These are phyloP conservation scores for Rousettus leschenaultii DNA, from an alignment of 2,113 vertebrate genomes.

Conservation along the genomic window DNA sequence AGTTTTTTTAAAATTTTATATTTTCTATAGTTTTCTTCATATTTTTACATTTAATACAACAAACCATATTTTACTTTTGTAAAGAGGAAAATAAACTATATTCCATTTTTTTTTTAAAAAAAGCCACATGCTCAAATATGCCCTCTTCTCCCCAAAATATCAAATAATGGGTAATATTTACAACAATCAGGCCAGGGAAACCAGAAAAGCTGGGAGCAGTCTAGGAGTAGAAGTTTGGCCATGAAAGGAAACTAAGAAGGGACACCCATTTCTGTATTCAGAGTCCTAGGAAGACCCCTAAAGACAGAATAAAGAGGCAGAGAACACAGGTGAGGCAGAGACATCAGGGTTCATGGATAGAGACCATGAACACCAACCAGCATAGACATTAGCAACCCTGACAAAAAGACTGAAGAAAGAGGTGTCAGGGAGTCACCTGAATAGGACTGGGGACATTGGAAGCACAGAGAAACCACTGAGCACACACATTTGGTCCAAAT, in stretches of 20 bases:
- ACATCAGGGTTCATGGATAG: not conserved
- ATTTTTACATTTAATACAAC: conserved; percentile 37
- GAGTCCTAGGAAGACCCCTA: not conserved
- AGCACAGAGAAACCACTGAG: not conserved
- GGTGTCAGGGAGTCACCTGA: not conserved
- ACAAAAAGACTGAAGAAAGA: not conserved
- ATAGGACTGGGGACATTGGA: not conserved
- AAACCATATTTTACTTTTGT: not conserved
- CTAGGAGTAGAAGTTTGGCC: not conserved
- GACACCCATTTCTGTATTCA: not conserved
- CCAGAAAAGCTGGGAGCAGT: not conserved
- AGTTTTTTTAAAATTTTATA: not conserved
- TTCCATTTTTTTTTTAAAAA: not conserved
- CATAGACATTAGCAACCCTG: not conserved
- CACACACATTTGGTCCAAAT: not conserved
- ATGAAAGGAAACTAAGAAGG: not conserved
- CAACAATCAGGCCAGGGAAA: not conserved
- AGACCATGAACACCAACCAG: not conserved
- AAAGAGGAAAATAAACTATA: not conserved
- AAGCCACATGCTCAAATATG: not conserved
- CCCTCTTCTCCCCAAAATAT: not conserved
- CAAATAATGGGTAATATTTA: not conserved
- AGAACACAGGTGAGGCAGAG: not conserved
- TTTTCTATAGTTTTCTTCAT: not conserved
- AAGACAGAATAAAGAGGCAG: not conserved